Evolutionary conservation across 2,888 invertebrate species (phyloP), one percentile per base, ranked within the genome.

Genomic region (Sinodicranocentrus sp.): DNA sequence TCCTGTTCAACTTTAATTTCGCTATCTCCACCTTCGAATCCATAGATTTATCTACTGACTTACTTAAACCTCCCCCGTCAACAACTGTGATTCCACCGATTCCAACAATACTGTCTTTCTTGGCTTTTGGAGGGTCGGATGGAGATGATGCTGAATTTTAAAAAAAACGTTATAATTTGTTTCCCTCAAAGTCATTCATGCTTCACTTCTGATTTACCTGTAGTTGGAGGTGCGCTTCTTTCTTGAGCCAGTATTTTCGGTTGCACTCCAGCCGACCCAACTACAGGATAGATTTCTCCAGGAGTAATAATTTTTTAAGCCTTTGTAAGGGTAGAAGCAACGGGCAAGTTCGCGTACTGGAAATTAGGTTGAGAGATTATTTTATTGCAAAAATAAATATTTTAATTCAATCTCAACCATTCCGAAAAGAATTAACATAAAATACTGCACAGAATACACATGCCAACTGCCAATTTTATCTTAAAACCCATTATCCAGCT

Each of bases 301-400:
- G 87, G 82, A 25, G 88, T 89, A 87, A 95, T 89, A 52, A 95
- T 90, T 89, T 98, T 73, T 98, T 89, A 95, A 95, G 23, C 98
- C 97, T 87, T 25, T 44, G 91, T 99, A 99, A 13, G 96, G 94
- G 91, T 94, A 97, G 89, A 96, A 92, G 67, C 95, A 97, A 90
- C 94, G 94, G 90, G 96, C 97, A 13, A 39, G 91, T 91, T 95
- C 95, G 89, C 94, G 94, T 70, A 93, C 94, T 94, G 91, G 39
- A 39, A 39, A 8, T 39, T 13, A 39, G 39, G n/a, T n/a, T n/a
- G n/a, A n/a, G n/a, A n/a, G n/a, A n/a, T n/a, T n/a, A n/a, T n/a
- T n/a, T n/a, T n/a, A n/a, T n/a, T n/a, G n/a, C n/a, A n/a, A n/a
- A n/a, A n/a, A n/a, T n/a, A n/a, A n/a, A n/a, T n/a, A n/a, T n/a